Percentiles rank a stretch among this genome's conserved stretches.
phyloP scores from a whole-genome alignment of 2,888 invertebrate genomes.

The Erebia aethiops region DNA sequence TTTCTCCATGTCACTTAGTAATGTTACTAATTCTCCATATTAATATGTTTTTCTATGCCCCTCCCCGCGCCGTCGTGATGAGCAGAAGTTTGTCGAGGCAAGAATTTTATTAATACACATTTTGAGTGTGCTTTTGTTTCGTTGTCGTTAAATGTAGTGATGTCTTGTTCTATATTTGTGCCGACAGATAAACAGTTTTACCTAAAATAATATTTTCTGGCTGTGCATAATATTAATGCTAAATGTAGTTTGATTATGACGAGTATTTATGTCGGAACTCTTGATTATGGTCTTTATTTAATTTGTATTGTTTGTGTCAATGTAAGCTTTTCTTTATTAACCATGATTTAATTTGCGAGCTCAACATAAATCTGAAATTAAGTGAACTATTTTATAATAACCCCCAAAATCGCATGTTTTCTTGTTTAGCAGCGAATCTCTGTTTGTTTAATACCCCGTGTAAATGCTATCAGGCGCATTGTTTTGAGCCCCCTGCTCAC shows the following conservation, averaged over 20 bases:
- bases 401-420: neutral
- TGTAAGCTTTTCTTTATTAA: neutral
- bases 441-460: neutral
- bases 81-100: constrained; percentile 85
- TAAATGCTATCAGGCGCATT: too few relatives aligned
- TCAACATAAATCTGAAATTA: neutral
- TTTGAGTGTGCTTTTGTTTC: constrained; percentile 48
- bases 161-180: constrained; percentile 30
- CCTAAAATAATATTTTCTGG: neutral
- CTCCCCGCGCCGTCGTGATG: constrained; percentile 52
- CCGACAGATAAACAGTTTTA: constrained; percentile 3
- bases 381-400: neutral
- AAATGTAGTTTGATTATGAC: neutral
- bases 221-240: neutral
- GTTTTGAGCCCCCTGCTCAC: too few relatives aligned
- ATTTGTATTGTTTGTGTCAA: neutral
- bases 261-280: neutral
- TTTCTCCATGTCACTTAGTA: neutral
- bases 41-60: constrained; percentile 66
- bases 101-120: constrained; percentile 40
- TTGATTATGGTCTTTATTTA: neutral
- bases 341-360: neutral
- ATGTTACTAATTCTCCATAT: constrained; percentile 16
- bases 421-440: neutral
- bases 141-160: constrained; percentile 33